Base-by-base conservation (phyloP, 2,888 invertebrate genomes). In the Pandemis cinnamomeana region DNA sequence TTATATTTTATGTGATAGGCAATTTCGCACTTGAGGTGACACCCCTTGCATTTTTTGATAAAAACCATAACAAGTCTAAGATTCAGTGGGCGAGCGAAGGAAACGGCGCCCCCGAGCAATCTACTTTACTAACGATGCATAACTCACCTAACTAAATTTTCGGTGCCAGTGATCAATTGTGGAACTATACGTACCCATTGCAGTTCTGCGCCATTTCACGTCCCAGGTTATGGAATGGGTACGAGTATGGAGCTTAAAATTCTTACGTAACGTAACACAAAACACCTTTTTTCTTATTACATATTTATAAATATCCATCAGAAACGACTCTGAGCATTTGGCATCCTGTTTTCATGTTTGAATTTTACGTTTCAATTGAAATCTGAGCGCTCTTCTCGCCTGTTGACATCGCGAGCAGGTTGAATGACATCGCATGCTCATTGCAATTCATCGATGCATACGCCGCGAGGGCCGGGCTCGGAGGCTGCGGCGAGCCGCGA, bases 21-120 rank as follows among this genome's bases (percentile, higher is more conserved):
- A 74, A 74, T 74, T 74, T 74, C 61, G 74, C 74, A 74, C 74
- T 71, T 67, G 74, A 74, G 61, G 53, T 70, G 66, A 61, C 74
- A 71, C 74, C 74, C 74, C 46, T 44, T 67, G 74, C 46, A 71
- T 62, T 74, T 73, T 71, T 74, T 66, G 66, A 70, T 71, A 67
- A 74, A 74, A 71, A 74, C 71, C 51, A 67, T 73, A 73, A 69
- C 53, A 69, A 71, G 70, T 70, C 74, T 71, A 67, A 73, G 74
- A 67, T 66, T 70, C 61, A 64, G 60, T 58, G 58, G 58, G 58
- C 27, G 67, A 53, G 58, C 61, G 44, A 11, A 8, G 63, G 44
- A 20, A 63, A 10, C 11, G 20, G 11, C 20, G 20, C 20, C 55
- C 55, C 20, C 55, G 55, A 55, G 55, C 55, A n/a, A 55, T 55